Evolutionary conservation across 2,888 invertebrate genomes (phyloP).

Genomic region (Heliconius aoede): DNA sequence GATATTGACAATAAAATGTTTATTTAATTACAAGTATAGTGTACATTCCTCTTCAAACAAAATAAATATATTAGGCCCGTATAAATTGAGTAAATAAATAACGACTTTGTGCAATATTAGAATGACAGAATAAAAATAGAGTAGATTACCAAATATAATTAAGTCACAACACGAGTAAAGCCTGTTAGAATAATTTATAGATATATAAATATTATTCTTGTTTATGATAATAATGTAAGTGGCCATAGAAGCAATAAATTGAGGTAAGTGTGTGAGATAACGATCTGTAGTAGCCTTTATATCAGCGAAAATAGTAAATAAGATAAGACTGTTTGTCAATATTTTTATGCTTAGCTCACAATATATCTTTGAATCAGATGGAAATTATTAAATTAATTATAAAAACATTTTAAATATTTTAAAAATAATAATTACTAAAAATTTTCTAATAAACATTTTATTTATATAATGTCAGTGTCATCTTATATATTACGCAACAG

Average conservation of each 20-base stretch:
- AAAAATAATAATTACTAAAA: not conserved
- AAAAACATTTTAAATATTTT: not conserved
- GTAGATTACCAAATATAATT: too few species aligned
- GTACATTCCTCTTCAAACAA: not conserved
- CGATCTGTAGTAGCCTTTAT: conserved; percentile 18
- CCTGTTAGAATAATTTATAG: not conserved
- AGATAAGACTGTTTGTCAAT: conserved; percentile 14
- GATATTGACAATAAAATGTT: not conserved
- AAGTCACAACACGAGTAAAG: not conserved
- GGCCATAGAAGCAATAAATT: not conserved
- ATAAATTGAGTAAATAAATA: not conserved
- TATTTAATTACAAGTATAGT: not conserved
- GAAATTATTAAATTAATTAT: not conserved
- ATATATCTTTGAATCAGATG: not conserved
- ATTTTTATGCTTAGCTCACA: conserved; percentile 14
- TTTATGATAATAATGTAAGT: conserved; percentile 11
- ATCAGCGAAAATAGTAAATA: conserved; percentile 19
- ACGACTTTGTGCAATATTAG: not conserved
- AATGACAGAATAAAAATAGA: not conserved
- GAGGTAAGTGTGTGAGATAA: conserved; percentile 16
- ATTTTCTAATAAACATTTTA: too few species aligned
- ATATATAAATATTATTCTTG: conserved; percentile 11
- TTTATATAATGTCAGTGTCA: too few species aligned
- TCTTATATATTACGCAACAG: too few species aligned
- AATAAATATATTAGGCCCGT: not conserved